Conservation (phyloP, 2,113 vertebrate genomes). For the Notarius quadriscutis region DNA sequence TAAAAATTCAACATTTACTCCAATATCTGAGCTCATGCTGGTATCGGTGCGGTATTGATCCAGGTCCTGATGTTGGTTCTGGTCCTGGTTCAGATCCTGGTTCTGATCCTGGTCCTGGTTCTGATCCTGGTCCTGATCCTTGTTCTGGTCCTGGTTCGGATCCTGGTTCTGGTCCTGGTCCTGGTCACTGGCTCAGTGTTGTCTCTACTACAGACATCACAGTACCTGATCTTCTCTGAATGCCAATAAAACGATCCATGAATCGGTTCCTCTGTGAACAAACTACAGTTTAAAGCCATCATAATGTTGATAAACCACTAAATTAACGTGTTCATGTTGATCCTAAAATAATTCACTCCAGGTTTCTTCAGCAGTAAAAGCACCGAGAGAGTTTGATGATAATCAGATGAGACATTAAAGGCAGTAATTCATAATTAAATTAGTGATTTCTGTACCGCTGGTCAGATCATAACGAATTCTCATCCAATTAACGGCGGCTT, state of each 20-base stretch:
- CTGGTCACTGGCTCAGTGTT: neutral
- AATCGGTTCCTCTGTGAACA: neutral
- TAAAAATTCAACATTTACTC: too few species aligned
- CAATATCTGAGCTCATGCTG: neutral
- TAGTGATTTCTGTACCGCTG: neutral
- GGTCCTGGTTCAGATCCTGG: too few species aligned
- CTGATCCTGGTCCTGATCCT: neutral
- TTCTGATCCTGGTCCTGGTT: too few species aligned
- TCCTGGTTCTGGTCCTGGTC: neutral
- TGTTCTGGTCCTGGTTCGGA: neutral
- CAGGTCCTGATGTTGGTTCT: too few species aligned
- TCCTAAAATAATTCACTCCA: neutral
- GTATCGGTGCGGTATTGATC: neutral
- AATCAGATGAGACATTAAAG: constrained; percentile 13
- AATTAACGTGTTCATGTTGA: neutral
- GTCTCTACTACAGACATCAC: neutral
- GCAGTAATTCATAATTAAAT: constrained; percentile 25
- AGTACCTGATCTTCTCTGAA: too few species aligned
- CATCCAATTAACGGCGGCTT: constrained; percentile 25
- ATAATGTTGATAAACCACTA: neutral
- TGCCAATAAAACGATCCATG: too few species aligned
- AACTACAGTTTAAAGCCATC: neutral
- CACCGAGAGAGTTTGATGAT: neutral
- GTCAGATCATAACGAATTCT: constrained; percentile 18
- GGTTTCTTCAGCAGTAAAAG: neutral